Base-by-base conservation (phyloP, 92 coral and sea anemone species). In the Zoanthus sociatus region DNA sequence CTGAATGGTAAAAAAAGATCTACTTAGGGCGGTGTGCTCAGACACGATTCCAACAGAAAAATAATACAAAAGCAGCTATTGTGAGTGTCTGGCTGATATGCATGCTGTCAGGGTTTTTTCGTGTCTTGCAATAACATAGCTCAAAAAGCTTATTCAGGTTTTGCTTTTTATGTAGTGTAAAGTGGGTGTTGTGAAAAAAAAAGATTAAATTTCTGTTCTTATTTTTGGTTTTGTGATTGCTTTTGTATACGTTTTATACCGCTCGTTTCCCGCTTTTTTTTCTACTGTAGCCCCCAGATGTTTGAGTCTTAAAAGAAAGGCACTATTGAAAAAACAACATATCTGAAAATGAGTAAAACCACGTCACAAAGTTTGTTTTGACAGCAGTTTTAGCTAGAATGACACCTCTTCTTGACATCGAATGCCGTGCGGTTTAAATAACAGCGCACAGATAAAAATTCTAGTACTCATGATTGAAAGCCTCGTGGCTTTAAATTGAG, bases 1-100 rank as follows among this genome's bases (percentile, higher is more conserved):
- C 84, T 78, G 84, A 54, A 54, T 54, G 60, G 60, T 54, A 54
- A 54, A 54, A 54, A 54, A 54, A 54, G 60, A 54, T 54, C 11
- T 54, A 54, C 60, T 54, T 54, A 54, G 60, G 60, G 60, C 60
- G 60, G 60, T 54, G 60, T 54, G 60, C 60, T 54, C 60, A 54
- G 60, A 54, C 60, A 54, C 60, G 12, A 54, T 54, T 54, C 60
- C 60, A 54, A 54, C 60, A 54, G 60, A 54, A 54, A 54, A 54
- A 54, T 54, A 54, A 54, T 54, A 54, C 60, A 54, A 54, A 54
- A 54, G 60, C 60, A 54, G 60, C 60, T 54, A 54, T 54, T 54
- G 60, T 54, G 60, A 54, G 60, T 54, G 60, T 6, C 12, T 54
- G 60, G 60, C 60, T 54, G 60, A 54, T 54, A 54, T 54, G 60